phyloP scores from a whole-genome alignment of 2,888 invertebrate genomes.

The Dorcus parallelipipedus region DNA sequence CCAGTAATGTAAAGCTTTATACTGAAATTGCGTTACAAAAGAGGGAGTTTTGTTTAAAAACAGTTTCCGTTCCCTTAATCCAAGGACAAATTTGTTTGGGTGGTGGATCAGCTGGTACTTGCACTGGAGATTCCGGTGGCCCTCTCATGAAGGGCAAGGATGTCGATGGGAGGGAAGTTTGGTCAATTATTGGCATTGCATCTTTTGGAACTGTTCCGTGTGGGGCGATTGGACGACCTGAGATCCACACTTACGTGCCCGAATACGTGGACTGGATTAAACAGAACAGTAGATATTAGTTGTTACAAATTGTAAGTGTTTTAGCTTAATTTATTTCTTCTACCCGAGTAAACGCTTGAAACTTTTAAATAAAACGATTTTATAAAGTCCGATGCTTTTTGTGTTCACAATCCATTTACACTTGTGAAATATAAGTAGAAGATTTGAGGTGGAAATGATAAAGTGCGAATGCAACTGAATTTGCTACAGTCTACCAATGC shows the following conservation, averaged over 20 bases:
- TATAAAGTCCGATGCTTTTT: too few species aligned
- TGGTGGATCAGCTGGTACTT: conserved; percentile 60
- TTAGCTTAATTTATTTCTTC: too few species aligned
- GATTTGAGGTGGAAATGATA: too few species aligned
- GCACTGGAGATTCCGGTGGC: conserved; percentile 72
- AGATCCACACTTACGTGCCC: conserved; percentile 61
- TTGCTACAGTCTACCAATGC: too few species aligned
- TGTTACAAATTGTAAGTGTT: too few species aligned
- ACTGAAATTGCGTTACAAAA: conserved; percentile 23
- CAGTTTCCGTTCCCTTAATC: conserved; percentile 6
- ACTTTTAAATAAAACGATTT: too few species aligned
- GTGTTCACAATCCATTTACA: too few species aligned
- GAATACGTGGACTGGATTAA: conserved; percentile 60
- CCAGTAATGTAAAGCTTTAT: conserved; percentile 32
- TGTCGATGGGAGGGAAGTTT: conserved; percentile 48
- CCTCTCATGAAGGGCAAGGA: conserved; percentile 59
- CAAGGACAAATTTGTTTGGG: conserved; percentile 64
- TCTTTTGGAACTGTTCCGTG: conserved; percentile 62
- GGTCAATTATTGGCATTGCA: conserved; percentile 63
- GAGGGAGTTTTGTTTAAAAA: conserved; percentile 10
- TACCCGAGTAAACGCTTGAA: too few species aligned
- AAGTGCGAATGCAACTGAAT: too few species aligned
- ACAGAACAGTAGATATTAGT: too few species aligned
- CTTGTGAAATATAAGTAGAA: too few species aligned
- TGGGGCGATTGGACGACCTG: conserved; percentile 62